Percentiles rank a stretch among this genome's conserved stretches.
phyloP scores from a whole-genome alignment of 2,113 vertebrate species.

The Montifringilla adamsi region DNA sequence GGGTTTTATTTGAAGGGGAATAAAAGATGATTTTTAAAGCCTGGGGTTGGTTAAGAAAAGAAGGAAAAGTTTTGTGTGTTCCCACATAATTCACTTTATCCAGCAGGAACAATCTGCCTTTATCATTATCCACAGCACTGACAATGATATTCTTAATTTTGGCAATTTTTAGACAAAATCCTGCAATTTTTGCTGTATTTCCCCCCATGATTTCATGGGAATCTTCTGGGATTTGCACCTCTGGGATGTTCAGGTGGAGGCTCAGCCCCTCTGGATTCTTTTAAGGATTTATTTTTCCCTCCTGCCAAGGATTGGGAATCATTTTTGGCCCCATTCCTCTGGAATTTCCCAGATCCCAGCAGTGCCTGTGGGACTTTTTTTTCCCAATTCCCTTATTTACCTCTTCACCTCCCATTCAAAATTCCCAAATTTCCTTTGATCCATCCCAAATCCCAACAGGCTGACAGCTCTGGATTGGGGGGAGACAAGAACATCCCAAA shows the following conservation, averaged over 20 bases:
- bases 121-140: no score
- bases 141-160: accelerated
- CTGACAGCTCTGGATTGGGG: neutral
- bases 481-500: no score
- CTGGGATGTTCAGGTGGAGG: neutral
- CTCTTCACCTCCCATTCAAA: neutral
- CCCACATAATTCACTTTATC: neutral
- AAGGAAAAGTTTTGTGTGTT: neutral
- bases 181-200: neutral
- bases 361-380: neutral
- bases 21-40: neutral
- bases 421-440: neutral
- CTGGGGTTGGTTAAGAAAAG: neutral
- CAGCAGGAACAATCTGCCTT: neutral
- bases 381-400: neutral
- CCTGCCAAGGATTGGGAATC: neutral
- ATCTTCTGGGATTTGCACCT: neutral
- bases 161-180: neutral
- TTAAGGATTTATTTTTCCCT: neutral
- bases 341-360: neutral
- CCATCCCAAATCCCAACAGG: neutral
- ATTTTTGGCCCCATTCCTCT: neutral
- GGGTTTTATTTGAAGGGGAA: accelerated
- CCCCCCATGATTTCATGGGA: accelerated
- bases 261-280: neutral